phyloP scores from a whole-genome alignment of 2,797 vertebrate species.

The Smutsia temminckii region DNA sequence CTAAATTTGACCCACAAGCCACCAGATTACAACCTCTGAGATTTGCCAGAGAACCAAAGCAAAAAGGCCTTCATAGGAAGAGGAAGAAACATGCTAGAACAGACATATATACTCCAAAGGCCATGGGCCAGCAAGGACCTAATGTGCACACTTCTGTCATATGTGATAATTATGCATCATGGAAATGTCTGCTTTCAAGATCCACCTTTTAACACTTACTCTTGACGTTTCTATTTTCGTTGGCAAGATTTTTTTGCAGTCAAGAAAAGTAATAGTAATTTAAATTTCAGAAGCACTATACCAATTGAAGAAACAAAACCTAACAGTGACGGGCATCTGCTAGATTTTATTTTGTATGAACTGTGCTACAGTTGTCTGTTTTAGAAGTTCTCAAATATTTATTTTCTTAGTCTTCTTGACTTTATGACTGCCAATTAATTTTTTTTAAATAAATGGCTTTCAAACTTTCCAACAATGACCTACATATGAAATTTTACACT shows the following conservation, averaged over 20 bases:
- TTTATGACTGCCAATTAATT: not conserved
- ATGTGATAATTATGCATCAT: not conserved
- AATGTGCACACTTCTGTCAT: fast-evolving
- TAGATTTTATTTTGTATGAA: not conserved
- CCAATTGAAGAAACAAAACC: conserved; percentile 12
- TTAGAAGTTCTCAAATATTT: not conserved
- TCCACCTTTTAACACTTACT: not conserved
- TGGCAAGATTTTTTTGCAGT: not conserved
- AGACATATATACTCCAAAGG: not conserved
- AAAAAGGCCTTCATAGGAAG: not conserved
- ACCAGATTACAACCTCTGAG: not conserved
- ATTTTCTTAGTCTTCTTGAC: not conserved
- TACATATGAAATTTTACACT: not conserved
- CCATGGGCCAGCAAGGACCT: not conserved
- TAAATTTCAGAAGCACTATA: conserved; percentile 18
- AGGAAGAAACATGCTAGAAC: not conserved
- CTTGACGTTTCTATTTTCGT: not conserved
- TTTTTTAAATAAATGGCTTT: conserved; percentile 1
- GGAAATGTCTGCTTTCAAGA: not conserved
- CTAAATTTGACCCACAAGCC: not conserved
- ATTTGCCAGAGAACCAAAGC: not conserved
- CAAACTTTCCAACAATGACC: not conserved
- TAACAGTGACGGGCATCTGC: not conserved
- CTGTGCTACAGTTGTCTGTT: not conserved
- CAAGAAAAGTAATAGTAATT: conserved; percentile 42